Conservation (phyloP, 2,797 vertebrate genomes). For the Hemibagrus guttatus region DNA sequence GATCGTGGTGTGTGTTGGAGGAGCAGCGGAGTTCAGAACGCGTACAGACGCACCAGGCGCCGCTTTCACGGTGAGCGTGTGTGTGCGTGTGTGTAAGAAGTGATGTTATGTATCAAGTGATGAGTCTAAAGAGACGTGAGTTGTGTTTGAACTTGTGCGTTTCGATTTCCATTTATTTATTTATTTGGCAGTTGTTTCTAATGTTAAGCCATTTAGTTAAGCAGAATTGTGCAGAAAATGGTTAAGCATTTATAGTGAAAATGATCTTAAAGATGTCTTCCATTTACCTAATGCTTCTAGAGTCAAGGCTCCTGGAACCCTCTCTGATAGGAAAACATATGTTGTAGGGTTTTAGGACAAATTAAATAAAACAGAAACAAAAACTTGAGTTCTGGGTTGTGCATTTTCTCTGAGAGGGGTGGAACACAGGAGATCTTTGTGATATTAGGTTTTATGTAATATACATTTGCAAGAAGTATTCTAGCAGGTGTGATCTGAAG, state of each 20-base stretch:
- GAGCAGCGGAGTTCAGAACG: slow-evolving; percentile 58
- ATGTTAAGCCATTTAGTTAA: not conserved
- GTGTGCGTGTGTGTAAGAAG: not conserved
- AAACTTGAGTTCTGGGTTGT: not conserved
- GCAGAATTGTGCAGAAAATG: not conserved
- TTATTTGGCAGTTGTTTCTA: not conserved
- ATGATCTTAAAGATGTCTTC: not conserved
- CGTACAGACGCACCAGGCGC: slow-evolving; percentile 49
- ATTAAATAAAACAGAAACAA: not conserved
- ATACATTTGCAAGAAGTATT: not conserved
- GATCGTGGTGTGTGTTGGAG: slow-evolving; percentile 57
- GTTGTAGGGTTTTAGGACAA: not conserved
- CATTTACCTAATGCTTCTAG: not conserved
- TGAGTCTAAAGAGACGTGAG: not conserved
- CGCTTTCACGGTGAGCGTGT: slow-evolving; percentile 65
- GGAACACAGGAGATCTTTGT: not conserved
- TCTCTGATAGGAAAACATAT: not conserved
- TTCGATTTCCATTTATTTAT: not conserved
- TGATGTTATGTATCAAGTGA: not conserved
- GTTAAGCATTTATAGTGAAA: not conserved
- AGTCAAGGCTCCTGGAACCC: not conserved
- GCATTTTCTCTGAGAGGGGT: not conserved
- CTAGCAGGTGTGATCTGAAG: not conserved
- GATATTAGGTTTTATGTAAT: not conserved
- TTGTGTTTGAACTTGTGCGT: not conserved